Base-by-base conservation (phyloP, 2,797 vertebrate species). In the Tangara arthus region DNA sequence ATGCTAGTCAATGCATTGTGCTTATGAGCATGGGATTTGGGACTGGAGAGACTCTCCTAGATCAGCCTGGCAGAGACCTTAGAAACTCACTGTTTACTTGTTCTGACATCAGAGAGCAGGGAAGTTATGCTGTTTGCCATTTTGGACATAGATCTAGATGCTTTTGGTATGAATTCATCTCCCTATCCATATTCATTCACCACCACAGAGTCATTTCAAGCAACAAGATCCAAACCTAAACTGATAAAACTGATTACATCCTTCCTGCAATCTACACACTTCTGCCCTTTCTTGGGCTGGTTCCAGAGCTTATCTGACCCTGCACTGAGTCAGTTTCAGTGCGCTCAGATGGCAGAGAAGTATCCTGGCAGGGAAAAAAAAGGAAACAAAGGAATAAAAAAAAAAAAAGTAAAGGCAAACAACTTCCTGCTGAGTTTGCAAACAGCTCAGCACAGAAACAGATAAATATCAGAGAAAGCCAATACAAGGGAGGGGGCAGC, bases 401-500 rank as follows among this genome's bases (percentile, higher is more conserved):
- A 37, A 35, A 37, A 59, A 89, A 89, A 69, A 69, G 20, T n/a
- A 63, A 59, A 57, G 30, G 55, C 79, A 90, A 95, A 88, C 77
- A 93, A 61, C 61, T 93, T 90, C 92, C 90, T 84, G 92, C 90
- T 95, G 94, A 84, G 78, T 73, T 95, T 2, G 11, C 81, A 66
- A 82, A 78, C 37, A 72, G 86, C 73, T 93, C 92, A 82, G 80
- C 60, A 87, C 39, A 81, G 78, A 84, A 35, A 42, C 50, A 65
- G 72, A 61, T n/a, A 95, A 81, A 87, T 32, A 84, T 12, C 55
- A 66, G 52, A 66, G 63, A 57, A 47, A 56, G 57, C 19, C 46
- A 64, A 46, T 1, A 39, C 28, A 39, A 22, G 64, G 65, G 73
- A 91, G 17, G 18, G 41, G 37, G 55, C 59, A 79, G 84, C 68